Conservation (phyloP, 2,888 invertebrate species). For the Adela reaumurella region DNA sequence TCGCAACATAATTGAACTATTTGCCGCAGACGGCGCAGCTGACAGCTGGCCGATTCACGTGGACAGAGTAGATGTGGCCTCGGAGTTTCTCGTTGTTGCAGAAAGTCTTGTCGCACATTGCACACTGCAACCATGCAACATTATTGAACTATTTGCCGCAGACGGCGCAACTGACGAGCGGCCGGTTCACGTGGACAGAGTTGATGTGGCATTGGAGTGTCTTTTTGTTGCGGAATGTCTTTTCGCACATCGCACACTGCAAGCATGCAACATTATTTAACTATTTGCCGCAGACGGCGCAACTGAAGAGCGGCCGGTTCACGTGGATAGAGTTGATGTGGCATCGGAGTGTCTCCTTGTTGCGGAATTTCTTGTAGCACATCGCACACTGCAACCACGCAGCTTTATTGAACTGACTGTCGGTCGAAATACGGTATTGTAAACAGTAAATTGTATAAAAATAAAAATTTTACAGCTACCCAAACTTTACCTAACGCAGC, state of each 20-base stretch:
- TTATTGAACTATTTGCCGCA: not conserved
- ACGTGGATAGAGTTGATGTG: not conserved
- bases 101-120: not conserved
- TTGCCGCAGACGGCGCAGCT: not conserved
- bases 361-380: not conserved
- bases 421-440: too few species aligned
- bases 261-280: not conserved
- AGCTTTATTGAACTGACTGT: too few species aligned
- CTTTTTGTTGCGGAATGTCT: not conserved
- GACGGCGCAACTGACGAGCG: not conserved
- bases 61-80: not conserved
- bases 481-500: too few species aligned
- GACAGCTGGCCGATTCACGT: not conserved
- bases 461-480: too few species aligned
- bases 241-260: not conserved
- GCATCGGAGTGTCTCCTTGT: not conserved
- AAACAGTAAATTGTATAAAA: too few species aligned
- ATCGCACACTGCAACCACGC: not conserved
- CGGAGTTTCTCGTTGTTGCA: not conserved
- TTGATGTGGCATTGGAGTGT: not conserved
- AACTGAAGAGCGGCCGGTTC: not conserved
- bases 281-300: not conserved
- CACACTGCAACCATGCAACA: not conserved
- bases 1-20: not conserved
- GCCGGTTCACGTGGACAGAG: not conserved